phyloP scores from a whole-genome alignment of 2,888 invertebrate species.

The Nomada flava region DNA sequence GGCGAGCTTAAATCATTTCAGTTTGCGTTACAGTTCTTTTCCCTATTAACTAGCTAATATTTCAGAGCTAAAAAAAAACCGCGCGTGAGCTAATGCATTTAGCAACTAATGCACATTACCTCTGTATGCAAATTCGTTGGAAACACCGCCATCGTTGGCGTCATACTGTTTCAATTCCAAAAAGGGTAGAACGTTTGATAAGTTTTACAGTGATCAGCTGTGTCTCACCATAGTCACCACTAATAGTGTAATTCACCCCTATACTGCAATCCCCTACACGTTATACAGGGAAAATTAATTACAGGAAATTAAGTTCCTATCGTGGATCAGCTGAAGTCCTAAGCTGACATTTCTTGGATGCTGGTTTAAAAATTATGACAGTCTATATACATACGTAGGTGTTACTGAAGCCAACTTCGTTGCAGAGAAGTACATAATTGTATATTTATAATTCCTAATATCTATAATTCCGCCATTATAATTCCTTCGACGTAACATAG shows the following conservation, averaged over 20 bases:
- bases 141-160: slow-evolving; percentile 47
- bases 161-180: slow-evolving; percentile 52
- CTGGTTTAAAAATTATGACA: too few relatives aligned
- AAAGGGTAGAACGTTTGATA: slow-evolving; percentile 44
- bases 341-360: background rate
- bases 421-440: too few relatives aligned
- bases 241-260: slow-evolving; percentile 29
- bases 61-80: background rate
- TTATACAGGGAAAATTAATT: background rate
- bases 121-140: slow-evolving; percentile 58
- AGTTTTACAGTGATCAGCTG: slow-evolving; percentile 29
- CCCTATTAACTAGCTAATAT: background rate
- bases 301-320: slow-evolving; percentile 5
- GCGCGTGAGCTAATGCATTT: background rate
- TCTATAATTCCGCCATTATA: too few relatives aligned
- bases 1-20: too few relatives aligned
- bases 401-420: too few relatives aligned
- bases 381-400: too few relatives aligned
- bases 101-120: slow-evolving; percentile 28
- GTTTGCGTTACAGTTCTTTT: too few relatives aligned
- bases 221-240: slow-evolving; percentile 23
- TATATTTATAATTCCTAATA: too few relatives aligned
- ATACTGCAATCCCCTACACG: slow-evolving; percentile 16
- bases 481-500: too few relatives aligned
- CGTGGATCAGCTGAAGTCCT: background rate